Evolutionary conservation across 2,113 vertebrate species (phyloP).

Genomic region (Uropsilus gracilis): DNA sequence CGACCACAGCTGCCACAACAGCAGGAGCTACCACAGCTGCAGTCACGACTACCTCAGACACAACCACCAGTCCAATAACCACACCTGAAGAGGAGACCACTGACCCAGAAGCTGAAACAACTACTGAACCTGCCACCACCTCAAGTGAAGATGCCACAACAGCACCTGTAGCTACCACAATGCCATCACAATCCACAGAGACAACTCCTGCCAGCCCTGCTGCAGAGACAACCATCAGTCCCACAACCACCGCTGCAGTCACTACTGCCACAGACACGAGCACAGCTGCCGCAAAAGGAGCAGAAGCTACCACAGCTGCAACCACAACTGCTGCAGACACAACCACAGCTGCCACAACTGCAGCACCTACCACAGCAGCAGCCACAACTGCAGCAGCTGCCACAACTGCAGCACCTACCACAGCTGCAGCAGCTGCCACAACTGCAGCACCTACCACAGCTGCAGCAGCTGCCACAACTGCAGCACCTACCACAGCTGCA

Average conservation of each 20-base stretch:
- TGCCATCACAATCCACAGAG: too few species aligned
- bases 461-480: too few species aligned
- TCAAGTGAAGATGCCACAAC: neutral
- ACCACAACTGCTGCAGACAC: neutral
- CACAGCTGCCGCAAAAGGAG: neutral
- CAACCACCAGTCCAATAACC: neutral
- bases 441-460: neutral
- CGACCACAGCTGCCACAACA: too few species aligned
- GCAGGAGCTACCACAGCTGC: neutral
- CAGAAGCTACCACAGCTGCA: neutral
- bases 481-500: neutral
- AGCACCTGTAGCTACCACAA: too few species aligned
- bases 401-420: neutral
- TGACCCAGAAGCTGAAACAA: too few species aligned
- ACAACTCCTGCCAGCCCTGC: neutral
- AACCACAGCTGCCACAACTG: neutral
- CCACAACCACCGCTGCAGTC: neutral
- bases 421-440: neutral
- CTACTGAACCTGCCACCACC: neutral
- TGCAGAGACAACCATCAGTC: neutral
- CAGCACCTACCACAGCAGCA: neutral
- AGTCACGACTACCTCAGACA: neutral
- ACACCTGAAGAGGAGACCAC: neutral
- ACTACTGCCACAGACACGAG: neutral
- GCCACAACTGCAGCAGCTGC: neutral